Conservation (phyloP, 2,888 invertebrate species). For the Lymantria dispar region DNA sequence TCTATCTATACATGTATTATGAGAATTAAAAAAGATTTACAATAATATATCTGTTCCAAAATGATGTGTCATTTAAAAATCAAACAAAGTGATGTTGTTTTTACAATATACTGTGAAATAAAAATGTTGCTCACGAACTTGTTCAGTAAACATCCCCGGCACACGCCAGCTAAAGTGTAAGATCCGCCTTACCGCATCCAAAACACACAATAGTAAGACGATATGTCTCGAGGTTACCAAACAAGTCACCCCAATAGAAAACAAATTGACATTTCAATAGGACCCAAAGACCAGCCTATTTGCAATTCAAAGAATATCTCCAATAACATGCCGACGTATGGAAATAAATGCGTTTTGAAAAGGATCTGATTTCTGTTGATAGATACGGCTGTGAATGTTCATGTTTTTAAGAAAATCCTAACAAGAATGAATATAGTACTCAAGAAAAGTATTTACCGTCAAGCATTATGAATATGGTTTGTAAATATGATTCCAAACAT, state of each 20-base stretch:
- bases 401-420: background rate
- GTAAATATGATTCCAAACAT: too few species aligned
- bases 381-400: slow-evolving; percentile 3
- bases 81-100: background rate
- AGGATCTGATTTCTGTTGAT: slow-evolving; percentile 71
- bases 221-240: slow-evolving; percentile 57
- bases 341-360: slow-evolving; percentile 71
- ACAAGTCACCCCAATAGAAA: slow-evolving; percentile 70
- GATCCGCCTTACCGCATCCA: slow-evolving; percentile 30
- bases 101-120: slow-evolving; percentile 6
- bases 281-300: slow-evolving; percentile 65
- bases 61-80: background rate
- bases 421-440: background rate
- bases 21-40: too few species aligned
- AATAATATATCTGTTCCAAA: too few species aligned
- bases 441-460: background rate
- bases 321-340: slow-evolving; percentile 74
- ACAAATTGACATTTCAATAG: slow-evolving; percentile 81
- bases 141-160: slow-evolving; percentile 30
- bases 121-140: slow-evolving; percentile 26
- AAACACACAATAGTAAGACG: slow-evolving; percentile 55
- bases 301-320: slow-evolving; percentile 78
- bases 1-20: too few species aligned
- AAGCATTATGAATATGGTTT: background rate
- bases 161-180: slow-evolving; percentile 33